Evolutionary conservation across 1,140 invertebrate species (phyloP).

Genomic region (Lucilia sericata): DNA sequence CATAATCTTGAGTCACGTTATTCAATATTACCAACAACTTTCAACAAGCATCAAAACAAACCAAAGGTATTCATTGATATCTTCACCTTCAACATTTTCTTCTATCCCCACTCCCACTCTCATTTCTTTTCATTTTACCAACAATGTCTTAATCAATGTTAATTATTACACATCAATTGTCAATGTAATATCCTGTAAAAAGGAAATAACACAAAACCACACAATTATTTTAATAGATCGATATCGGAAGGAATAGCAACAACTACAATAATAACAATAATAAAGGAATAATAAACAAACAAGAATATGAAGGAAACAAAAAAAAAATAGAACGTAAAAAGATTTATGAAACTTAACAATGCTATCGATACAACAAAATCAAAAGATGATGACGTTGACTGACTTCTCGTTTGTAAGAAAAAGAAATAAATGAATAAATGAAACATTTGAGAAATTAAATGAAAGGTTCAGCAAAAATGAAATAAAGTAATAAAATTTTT

Average conservation of each 20-base stretch:
- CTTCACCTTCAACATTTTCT: background rate
- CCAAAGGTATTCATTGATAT: background rate
- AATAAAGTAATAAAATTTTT: background rate
- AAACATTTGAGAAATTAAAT: background rate
- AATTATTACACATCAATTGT: conserved; percentile 17
- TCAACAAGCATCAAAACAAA: too few relatives aligned
- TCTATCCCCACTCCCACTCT: background rate
- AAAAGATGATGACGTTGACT: conserved; percentile 6
- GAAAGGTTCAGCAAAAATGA: background rate
- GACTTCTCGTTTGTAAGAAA: background rate
- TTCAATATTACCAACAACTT: background rate
- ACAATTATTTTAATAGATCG: conserved; percentile 4
- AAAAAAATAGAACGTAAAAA: background rate
- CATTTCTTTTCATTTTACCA: background rate
- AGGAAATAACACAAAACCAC: background rate
- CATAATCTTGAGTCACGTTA: background rate
- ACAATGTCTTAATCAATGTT: conserved; percentile 1
- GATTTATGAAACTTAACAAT: conserved; percentile 17
- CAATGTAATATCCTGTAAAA: conserved; percentile 16
- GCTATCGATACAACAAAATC: conserved; percentile 10
- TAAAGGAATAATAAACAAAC: background rate
- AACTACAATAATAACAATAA: background rate
- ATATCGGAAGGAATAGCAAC: conserved; percentile 2
- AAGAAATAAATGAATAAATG: background rate
- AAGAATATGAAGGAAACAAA: background rate